Percentiles rank a stretch among this genome's conserved stretches.
Conservation (phyloP, 2,113 vertebrate species). For the rabbit (Oryctolagus cuniculus) region DNA sequence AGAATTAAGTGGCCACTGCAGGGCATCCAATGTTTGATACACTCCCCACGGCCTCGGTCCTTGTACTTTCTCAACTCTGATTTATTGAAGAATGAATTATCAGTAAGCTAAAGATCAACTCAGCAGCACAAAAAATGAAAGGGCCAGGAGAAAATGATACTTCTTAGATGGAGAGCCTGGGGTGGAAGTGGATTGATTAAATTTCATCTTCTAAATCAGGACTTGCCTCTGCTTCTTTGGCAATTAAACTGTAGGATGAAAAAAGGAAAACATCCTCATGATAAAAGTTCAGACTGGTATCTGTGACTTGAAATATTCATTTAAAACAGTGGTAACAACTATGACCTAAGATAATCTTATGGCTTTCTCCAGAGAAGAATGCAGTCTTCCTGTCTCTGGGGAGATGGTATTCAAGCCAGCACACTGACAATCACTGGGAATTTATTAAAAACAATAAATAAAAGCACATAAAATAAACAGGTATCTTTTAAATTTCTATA, state of each 20-base stretch:
- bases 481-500: conserved; percentile 3
- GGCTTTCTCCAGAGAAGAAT: conserved; percentile 20
- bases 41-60: not conserved
- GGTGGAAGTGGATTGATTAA: conserved; percentile 19
- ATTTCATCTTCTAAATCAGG: conserved; percentile 3
- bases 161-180: not conserved
- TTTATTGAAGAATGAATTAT: conserved; percentile 35
- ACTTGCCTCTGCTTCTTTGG: not conserved
- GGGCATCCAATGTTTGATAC: not conserved
- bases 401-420: not conserved
- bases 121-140: conserved; percentile 47
- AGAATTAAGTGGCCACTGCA: not conserved
- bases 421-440: not conserved
- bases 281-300: conserved; percentile 19
- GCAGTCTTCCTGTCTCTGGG: not conserved
- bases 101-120: conserved; percentile 46
- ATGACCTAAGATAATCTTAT: conserved; percentile 13
- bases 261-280: not conserved
- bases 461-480: not conserved
- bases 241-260: conserved; percentile 1
- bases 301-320: conserved; percentile 64
- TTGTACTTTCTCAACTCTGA: not conserved
- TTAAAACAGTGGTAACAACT: conserved; percentile 3
- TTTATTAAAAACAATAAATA: conserved; percentile 2
- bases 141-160: not conserved